Conservation (phyloP, 2,113 vertebrate genomes). For the Phyllostomus hastatus region DNA sequence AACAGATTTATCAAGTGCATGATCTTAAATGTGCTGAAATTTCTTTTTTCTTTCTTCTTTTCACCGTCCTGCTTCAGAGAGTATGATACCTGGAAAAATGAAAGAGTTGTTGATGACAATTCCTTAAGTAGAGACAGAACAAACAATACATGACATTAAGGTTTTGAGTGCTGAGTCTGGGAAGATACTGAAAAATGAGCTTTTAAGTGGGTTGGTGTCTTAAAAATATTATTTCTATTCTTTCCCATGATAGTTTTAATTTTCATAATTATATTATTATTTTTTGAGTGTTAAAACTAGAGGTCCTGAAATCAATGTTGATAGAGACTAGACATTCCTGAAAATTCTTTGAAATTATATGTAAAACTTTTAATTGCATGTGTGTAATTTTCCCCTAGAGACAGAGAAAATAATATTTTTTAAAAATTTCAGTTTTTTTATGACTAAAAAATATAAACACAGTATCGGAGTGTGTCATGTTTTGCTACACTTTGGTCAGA, state of each 20-base stretch:
- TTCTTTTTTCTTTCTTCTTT: conserved; percentile 56
- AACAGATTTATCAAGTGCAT: conserved; percentile 73
- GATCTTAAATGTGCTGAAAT: conserved; percentile 70
- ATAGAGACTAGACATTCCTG: not conserved
- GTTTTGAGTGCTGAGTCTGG: not conserved
- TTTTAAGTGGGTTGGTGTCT: not conserved
- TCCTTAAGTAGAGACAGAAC: not conserved
- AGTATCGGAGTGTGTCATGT: not conserved
- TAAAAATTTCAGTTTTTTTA: not conserved
- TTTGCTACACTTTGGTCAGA: not conserved
- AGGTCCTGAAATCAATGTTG: not conserved
- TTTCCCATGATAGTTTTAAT: not conserved
- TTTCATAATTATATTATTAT: not conserved
- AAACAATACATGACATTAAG: not conserved
- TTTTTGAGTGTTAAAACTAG: not conserved
- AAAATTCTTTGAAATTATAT: not conserved
- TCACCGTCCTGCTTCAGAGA: conserved; percentile 46
- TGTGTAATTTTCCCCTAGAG: not conserved
- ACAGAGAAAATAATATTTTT: not conserved
- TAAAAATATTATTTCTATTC: not conserved
- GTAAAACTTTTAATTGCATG: not conserved
- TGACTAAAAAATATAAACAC: not conserved
- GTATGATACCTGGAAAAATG: not conserved
- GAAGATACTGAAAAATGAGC: not conserved
- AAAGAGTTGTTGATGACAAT: conserved; percentile 21